Evolutionary conservation across 2,888 invertebrate species (phyloP), one percentile per base, ranked within the genome.

Genomic region (Luperina testacea): DNA sequence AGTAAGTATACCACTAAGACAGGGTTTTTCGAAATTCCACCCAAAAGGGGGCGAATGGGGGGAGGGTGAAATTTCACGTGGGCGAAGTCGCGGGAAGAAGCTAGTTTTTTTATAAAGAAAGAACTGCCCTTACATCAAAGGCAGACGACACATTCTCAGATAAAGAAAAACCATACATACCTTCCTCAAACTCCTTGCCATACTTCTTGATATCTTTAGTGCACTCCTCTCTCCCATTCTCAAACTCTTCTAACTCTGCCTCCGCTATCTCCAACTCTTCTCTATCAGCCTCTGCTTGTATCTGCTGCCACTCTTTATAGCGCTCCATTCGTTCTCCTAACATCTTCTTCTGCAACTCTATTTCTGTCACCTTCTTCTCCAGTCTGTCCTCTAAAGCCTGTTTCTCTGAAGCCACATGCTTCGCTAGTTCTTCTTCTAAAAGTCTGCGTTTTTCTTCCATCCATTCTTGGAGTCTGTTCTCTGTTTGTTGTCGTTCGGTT

Each of bases 111-210:
- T 32, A 1, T 32, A 32, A 32, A 32, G 32, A 32, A 32, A 32
- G 1, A 32, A 32, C 32, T 32, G 32, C 32, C 32, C 32, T 32
- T 32, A 48, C 48, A 4, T 48, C 45, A 20, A 13, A 11, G 2
- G 5, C 8, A 24, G 6, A 6, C 38, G 9, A n/a, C 1, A 70
- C 13, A 27, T 57, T 9, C 4, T 7, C 6, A 48, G 20, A 61
- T 27, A 27, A 13, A 9, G 20, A 17, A 61, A 13, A 32, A 27
- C 3, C 0, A 0, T 15, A 91, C 80, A 90, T 90, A 95, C 97
- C 97, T 75, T 94, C 92, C 1, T 94, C 92, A 59, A 97, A 93
- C 63, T 95, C 92, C n/a, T 94, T 91, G 13, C 88, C 91, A 85
- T 94, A 97, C 32, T 91, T 90, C 11, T 91, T 91, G 20, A 96